Base-by-base conservation (phyloP, 1,140 invertebrate species). In the Caenorhabditis inopinata region DNA sequence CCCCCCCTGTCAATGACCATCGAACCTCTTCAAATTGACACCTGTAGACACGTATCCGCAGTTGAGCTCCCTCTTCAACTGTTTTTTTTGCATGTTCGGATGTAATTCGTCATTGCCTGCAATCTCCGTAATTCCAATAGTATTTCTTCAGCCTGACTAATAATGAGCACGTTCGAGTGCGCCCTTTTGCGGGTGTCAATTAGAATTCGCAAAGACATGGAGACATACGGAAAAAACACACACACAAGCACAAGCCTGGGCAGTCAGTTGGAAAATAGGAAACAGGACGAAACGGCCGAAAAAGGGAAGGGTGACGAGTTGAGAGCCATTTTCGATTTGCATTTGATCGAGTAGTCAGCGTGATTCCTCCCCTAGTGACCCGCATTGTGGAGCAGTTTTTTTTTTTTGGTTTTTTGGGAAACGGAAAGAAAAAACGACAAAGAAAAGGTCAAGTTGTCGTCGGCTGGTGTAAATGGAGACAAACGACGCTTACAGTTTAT, bases 181-280 rank as follows among this genome's bases (percentile, higher is more conserved):
- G 32, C 58, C 32, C 32, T 68, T 68, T 68, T 68, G 58, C 58
- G 58, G 58, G 58, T 68, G 58, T 68, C 58, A 68, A 68, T 68
- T 68, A 68, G 58, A 68, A 68, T 68, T 68, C 58, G 32, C 58
- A 18, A 32, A 68, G 16, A 51, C 32, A 68, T 9, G 11, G 21
- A 29, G 11, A 68, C n/a, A 68, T 2, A 68, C 27, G 25, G 27
- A 16, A 11, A 68, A 25, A 16, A 2, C 35, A 68, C 58, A 18
- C 9, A 42, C 5, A 42, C 5, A 42, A 42, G 14, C 38, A 42
- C 38, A 42, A 5, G 14, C 38, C 38, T 14, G 38, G 14, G 38
- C 14, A 14, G 38, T 42, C 38, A 42, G 38, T n/a, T n/a, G n/a
- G n/a, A n/a, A 42, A 42, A 42, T 42, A 14, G 38, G 58, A 21